Evolutionary conservation across 2,797 vertebrate species (phyloP).

Genomic region (Rallus crepitans): DNA sequence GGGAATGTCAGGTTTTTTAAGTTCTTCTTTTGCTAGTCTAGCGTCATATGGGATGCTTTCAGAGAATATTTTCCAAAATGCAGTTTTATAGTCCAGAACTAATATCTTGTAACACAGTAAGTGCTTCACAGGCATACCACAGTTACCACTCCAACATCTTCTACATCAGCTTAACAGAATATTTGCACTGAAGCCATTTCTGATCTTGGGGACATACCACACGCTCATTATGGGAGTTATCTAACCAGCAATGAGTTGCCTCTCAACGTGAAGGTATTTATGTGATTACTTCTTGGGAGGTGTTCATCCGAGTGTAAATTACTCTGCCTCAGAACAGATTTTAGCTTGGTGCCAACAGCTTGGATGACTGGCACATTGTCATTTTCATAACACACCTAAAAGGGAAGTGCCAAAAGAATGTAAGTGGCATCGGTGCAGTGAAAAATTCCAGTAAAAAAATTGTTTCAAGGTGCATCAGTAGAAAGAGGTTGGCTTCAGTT

Average conservation of each 20-base stretch:
- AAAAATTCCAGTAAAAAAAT: conserved; percentile 53
- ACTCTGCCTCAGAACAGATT: conserved; percentile 76
- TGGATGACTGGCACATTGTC: conserved; percentile 85
- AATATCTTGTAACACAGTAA: conserved; percentile 11
- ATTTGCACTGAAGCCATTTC: conserved; percentile 51
- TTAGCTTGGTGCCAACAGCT: conserved; percentile 76
- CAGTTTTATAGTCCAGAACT: conserved; percentile 8
- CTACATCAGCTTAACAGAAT: conserved; percentile 7
- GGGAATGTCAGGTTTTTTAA: background rate
- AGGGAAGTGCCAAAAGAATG: conserved; percentile 76
- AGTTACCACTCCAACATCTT: background rate
- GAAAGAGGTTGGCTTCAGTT: conserved; percentile 63
- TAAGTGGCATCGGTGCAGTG: conserved; percentile 54
- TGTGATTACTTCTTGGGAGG: conserved; percentile 74
- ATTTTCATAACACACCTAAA: conserved; percentile 83
- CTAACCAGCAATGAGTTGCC: conserved; percentile 53
- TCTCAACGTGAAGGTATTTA: conserved; percentile 73
- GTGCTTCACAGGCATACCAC: background rate
- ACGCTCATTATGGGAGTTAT: conserved; percentile 43
- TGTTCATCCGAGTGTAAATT: conserved; percentile 82
- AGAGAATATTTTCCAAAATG: conserved; percentile 26
- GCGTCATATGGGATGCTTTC: background rate
- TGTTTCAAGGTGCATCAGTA: conserved; percentile 39
- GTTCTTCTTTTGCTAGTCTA: background rate
- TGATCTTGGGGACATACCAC: conserved; percentile 22